phyloP scores from a whole-genome alignment of 2,888 invertebrate genomes.

The Onchidella celtica region DNA sequence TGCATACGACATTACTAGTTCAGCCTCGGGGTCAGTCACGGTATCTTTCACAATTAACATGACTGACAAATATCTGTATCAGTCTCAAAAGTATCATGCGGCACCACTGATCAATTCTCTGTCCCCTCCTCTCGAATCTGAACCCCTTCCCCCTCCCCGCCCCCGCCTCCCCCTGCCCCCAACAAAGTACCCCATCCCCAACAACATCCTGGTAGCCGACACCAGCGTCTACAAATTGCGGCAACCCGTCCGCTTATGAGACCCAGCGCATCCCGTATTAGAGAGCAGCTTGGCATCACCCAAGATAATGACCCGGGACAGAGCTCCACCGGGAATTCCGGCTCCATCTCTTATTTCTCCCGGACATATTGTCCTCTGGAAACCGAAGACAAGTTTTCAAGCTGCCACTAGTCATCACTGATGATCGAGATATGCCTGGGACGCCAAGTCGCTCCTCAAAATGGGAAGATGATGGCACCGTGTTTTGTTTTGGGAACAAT shows the following conservation, averaged over 20 bases:
- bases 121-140: too few relatives aligned
- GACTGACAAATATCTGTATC: too few relatives aligned
- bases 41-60: too few relatives aligned
- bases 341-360: conserved; percentile 31
- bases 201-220: background rate
- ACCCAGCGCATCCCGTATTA: too few relatives aligned
- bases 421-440: conserved; percentile 7
- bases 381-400: conserved; percentile 27
- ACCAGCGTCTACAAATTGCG: background rate
- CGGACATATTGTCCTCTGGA: conserved; percentile 38
- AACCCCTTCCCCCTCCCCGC: too few relatives aligned
- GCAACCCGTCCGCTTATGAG: too few relatives aligned
- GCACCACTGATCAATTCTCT: too few relatives aligned
- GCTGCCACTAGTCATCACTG: conserved; percentile 28
- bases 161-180: too few relatives aligned
- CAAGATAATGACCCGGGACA: conserved; percentile 24
- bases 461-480: background rate
- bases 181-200: background rate
- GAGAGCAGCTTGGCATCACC: conserved; percentile 28
- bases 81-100: too few relatives aligned
- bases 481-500: background rate
- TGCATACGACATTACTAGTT: too few relatives aligned
- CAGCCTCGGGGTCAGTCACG: too few relatives aligned
- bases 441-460: background rate
- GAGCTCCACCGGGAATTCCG: background rate